Evolutionary conservation across 2,797 vertebrate genomes (phyloP).

Genomic region (Adrianichthys oophorus): DNA sequence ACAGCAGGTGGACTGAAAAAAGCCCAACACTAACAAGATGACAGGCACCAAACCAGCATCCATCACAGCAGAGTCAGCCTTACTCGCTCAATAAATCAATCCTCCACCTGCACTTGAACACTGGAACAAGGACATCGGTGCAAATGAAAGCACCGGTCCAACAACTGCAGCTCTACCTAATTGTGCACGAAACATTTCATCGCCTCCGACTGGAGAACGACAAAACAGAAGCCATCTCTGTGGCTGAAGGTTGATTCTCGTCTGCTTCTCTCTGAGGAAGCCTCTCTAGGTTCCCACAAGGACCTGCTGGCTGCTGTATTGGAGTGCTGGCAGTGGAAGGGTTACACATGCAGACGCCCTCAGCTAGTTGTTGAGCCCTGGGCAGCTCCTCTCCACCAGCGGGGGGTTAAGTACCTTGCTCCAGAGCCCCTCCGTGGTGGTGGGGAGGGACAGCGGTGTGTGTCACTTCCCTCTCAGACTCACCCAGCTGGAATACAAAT

Average conservation of each 20-base stretch:
- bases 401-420: slow-evolving; percentile 70
- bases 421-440: slow-evolving; percentile 49
- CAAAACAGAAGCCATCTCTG: neutral
- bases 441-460: slow-evolving; percentile 59
- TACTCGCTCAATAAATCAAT: too few relatives aligned
- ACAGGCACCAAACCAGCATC: too few relatives aligned
- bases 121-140: too few relatives aligned
- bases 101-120: too few relatives aligned
- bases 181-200: too few relatives aligned
- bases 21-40: too few relatives aligned
- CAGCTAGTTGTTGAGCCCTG: slow-evolving; percentile 55
- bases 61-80: neutral
- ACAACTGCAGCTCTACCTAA: too few relatives aligned
- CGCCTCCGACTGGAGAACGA: too few relatives aligned
- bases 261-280: slow-evolving; percentile 8
- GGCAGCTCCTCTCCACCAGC: slow-evolving; percentile 58
- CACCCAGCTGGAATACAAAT: slow-evolving; percentile 41
- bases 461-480: slow-evolving; percentile 39
- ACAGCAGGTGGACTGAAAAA: too few relatives aligned
- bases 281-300: slow-evolving; percentile 15
- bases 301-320: slow-evolving; percentile 39
- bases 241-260: slow-evolving; percentile 3
- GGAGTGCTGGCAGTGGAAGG: slow-evolving; percentile 42
- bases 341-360: slow-evolving; percentile 50
- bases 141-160: too few relatives aligned